These are phyloP conservation scores for Aleiodes testaceus DNA, from an alignment of 2,888 invertebrate genomes.

Conservation along the genomic window DNA sequence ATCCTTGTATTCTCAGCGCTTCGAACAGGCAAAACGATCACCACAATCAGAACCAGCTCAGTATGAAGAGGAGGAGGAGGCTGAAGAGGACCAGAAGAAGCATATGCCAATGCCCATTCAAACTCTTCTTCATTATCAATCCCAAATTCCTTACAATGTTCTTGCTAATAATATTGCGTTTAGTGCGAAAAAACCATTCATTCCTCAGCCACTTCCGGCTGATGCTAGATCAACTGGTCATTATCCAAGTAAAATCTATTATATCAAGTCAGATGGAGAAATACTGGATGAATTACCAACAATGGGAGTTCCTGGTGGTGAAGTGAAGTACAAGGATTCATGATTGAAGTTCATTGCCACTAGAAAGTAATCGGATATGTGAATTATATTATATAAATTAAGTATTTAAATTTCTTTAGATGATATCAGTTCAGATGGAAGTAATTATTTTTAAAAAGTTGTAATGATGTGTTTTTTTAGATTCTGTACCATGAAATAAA, in stretches of 20 bases:
- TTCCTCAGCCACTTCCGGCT: slow-evolving; percentile 63
- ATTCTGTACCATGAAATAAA: slow-evolving; percentile 12
- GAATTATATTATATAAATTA: slow-evolving; percentile 32
- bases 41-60: slow-evolving; percentile 1
- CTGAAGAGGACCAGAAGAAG: slow-evolving; percentile 6
- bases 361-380: slow-evolving; percentile 42
- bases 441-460: slow-evolving; percentile 29
- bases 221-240: slow-evolving; percentile 57
- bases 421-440: slow-evolving; percentile 16
- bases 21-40: slow-evolving; percentile 35
- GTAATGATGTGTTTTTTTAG: slow-evolving; percentile 31
- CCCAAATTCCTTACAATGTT: slow-evolving; percentile 67
- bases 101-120: slow-evolving; percentile 64
- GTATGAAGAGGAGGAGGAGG: neutral
- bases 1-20: neutral
- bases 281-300: slow-evolving; percentile 41
- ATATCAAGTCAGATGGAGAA: slow-evolving; percentile 55
- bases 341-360: slow-evolving; percentile 33
- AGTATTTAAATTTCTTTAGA: slow-evolving; percentile 17
- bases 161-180: slow-evolving; percentile 66
- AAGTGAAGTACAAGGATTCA: slow-evolving; percentile 24
- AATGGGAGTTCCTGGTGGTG: slow-evolving; percentile 8
- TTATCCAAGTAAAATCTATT: slow-evolving; percentile 66
- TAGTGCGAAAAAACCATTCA: slow-evolving; percentile 63
- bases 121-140: slow-evolving; percentile 63